Conservation (phyloP, 2,888 invertebrate species). For the Eurois occulta region DNA sequence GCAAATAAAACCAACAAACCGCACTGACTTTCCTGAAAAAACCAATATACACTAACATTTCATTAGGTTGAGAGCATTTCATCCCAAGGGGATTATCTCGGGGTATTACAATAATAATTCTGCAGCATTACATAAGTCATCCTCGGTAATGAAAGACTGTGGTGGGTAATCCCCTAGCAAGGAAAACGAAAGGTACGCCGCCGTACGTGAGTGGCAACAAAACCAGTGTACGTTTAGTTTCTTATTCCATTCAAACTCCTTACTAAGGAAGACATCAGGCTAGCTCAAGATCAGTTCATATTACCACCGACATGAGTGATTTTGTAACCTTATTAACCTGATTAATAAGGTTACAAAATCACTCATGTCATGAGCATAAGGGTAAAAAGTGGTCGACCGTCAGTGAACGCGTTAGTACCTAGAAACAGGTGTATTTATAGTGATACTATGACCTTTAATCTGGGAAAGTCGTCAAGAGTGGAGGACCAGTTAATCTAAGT, state of each 20-base stretch:
- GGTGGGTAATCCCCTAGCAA: neutral
- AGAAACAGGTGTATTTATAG: neutral
- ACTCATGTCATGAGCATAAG: no score
- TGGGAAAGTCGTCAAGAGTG: neutral
- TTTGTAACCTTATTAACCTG: no score
- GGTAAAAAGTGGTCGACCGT: no score
- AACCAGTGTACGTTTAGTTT: neutral
- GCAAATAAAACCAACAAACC: slow-evolving; percentile 3
- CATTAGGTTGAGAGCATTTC: slow-evolving; percentile 31
- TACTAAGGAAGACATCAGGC: neutral
- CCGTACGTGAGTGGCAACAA: neutral
- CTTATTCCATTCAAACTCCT: neutral
- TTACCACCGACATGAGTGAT: neutral
- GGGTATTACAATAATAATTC: slow-evolving; percentile 29
- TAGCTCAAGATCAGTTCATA: neutral
- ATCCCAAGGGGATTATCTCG: slow-evolving; percentile 28
- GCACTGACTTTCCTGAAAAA: neutral
- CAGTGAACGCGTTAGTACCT: neutral
- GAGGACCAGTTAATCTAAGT: neutral
- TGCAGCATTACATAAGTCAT: neutral
- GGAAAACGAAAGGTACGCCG: neutral
- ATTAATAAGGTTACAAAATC: no score
- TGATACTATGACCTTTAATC: neutral
- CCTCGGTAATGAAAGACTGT: neutral
- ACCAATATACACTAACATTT: slow-evolving; percentile 37